Conservation (phyloP, 2,888 invertebrate species). For the Caenorhabditis zanzibari region DNA sequence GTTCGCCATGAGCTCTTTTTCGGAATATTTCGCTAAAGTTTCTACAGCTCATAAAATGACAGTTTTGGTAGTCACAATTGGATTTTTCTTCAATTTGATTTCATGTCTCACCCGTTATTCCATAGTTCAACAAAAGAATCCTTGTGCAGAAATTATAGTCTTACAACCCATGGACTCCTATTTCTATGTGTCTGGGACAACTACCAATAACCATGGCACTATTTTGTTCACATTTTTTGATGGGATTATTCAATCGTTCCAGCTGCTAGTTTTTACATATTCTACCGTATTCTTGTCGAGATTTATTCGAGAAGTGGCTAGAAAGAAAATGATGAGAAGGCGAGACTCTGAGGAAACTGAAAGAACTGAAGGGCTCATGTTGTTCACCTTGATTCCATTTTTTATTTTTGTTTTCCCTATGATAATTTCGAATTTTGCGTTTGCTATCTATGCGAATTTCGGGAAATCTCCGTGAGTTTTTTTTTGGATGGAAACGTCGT, state of each 20-base stretch:
- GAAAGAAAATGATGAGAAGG: neutral
- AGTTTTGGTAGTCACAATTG: neutral
- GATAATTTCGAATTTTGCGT: neutral
- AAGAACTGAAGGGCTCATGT: slow-evolving; percentile 1
- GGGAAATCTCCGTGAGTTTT: neutral
- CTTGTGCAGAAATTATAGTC: too few species aligned
- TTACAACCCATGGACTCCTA: neutral
- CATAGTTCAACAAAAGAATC: neutral
- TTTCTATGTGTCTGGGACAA: neutral
- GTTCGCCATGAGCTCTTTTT: slow-evolving; percentile 7
- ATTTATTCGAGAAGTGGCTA: neutral
- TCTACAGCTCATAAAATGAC: neutral
- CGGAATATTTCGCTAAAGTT: neutral
- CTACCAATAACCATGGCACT: neutral
- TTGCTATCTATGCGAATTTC: neutral
- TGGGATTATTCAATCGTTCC: neutral
- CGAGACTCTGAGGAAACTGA: neutral
- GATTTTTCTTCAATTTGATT: neutral
- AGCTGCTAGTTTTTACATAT: neutral
- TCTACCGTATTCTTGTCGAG: slow-evolving; percentile 1
- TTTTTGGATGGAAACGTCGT: too few species aligned
- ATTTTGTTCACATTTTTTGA: slow-evolving; percentile 5
- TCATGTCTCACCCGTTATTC: neutral
- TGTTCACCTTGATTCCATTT: slow-evolving; percentile 2
- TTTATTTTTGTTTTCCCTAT: neutral